Evolutionary conservation across 2,888 invertebrate genomes (phyloP), one percentile per base, ranked within the genome.

Genomic region (Trissoscelio sp.): DNA sequence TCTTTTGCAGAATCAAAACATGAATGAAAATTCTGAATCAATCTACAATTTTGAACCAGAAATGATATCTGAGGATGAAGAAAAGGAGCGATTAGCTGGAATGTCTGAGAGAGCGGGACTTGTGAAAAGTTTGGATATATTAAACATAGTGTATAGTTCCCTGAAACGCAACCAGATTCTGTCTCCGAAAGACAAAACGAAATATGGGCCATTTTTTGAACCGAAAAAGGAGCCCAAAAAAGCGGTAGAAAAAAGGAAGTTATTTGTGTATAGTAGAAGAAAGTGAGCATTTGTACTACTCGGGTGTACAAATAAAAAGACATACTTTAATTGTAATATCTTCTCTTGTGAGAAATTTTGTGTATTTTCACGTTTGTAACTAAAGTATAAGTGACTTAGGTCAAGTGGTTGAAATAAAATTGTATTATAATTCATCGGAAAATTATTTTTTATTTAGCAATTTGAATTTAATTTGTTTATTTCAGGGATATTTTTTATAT

Each of bases 21-120:
- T 7, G 9, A 31, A 2, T 31, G 31, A 31, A 12, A 18, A 75
- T 66, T 2, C 66, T 81, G 46, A 22, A n/a, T 24, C 67, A 62
- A 31, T 92, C 89, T 92, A 92, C 86, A 94, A 94, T 0, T 95
- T 93, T 88, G 93, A 94, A 85, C 95, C 95, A 0, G 94, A 94
- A 86, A 93, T 93, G n/a, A 94, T 95, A 85, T 92, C 94, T 78
- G 93, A 94, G 88, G 91, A 94, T 9, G 96, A 96, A 87, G 96
- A 96, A 88, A 93, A 95, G 14, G 94, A 96, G 86, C 93, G 96
- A 2, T 89, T 94, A 53, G 94, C 93, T 83, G 91, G 93, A 78
- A 89, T 96, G 81, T 94, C 94, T 6, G 95, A 96, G 88, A 91
- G 96, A 48, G 95, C 95, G 86, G 94, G 94, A 89, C 91, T 96